Evolutionary conservation across 2,888 invertebrate genomes (phyloP).

Genomic region (Desoria tigrina): DNA sequence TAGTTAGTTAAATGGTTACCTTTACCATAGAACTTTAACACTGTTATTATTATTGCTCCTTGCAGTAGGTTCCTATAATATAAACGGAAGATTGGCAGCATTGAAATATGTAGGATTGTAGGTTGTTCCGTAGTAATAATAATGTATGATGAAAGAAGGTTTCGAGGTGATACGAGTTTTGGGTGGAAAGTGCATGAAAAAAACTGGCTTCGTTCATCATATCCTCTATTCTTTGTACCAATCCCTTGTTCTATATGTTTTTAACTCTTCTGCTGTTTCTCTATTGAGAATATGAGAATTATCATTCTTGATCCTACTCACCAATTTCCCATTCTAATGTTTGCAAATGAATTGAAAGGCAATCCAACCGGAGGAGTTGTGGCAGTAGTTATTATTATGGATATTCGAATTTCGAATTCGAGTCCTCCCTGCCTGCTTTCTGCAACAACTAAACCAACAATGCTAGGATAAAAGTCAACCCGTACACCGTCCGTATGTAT

Average conservation of each 20-base stretch:
- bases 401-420: too few species aligned
- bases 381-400: too few species aligned
- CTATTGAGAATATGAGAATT: too few species aligned
- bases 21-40: background rate
- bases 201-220: conserved; percentile 33
- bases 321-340: too few species aligned
- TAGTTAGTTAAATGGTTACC: background rate
- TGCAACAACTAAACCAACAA: conserved; percentile 5
- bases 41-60: background rate
- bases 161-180: conserved; percentile 52
- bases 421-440: conserved; percentile 5
- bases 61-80: too few species aligned
- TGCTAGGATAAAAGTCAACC: too few species aligned
- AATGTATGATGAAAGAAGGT: conserved; percentile 51
- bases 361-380: conserved; percentile 1
- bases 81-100: background rate
- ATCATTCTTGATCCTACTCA: too few species aligned
- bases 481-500: background rate
- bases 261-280: too few species aligned
- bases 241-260: background rate
- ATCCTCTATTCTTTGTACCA: background rate
- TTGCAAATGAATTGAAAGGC: too few species aligned
- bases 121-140: conserved; percentile 43
- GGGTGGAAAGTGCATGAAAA: conserved; percentile 50
- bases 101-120: conserved; percentile 47